Evolutionary conservation across 2,888 invertebrate genomes (phyloP), one percentile per base, ranked within the genome.

Genomic region (Xestia c-nigrum): DNA sequence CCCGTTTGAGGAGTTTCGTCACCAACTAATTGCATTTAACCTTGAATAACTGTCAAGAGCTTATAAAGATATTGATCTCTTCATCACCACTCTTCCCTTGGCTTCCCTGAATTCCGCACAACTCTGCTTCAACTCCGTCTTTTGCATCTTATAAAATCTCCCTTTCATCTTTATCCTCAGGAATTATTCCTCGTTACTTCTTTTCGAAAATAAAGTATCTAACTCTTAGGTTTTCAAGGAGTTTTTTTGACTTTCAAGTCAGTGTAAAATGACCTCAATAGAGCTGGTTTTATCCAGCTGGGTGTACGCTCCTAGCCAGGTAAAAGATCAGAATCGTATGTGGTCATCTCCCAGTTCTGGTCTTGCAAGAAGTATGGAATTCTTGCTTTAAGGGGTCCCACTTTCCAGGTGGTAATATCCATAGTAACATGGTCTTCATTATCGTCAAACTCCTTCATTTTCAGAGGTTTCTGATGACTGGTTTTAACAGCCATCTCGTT

Each of bases 281-380:
- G 50, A 78, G 59, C 59, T 69, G 69, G 31, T 14, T 12, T 38
- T 69, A 4, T n/a, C n/a, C 78, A 76, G 57, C n/a, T 24, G n/a
- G 3, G 43, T 59, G 12, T 50, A 5, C n/a, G 40, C 12, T 59
- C n/a, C n/a, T 76, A 76, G 43, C n/a, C 78, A 0, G 78, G 70
- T n/a, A 46, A 4, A 21, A 31, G 14, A 69, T 59, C 31, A 16
- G 59, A 50, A 38, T 59, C 10, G n/a, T n/a, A n/a, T n/a, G n/a
- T 43, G 6, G 4, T 68, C 19, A 50, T 21, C 31, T 43, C 50
- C 69, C 43, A 69, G 31, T 43, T 43, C 7, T 24, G 19, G 5
- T 55, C 21, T 55, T 21, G 66, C 5, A 77, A 55, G 21, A 24
- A 55, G 12, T 16, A 52, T 16, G 14, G 9, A 6, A 50, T 52